Evolutionary conservation across 2,888 invertebrate species (phyloP), one percentile per base, ranked within the genome.

Genomic region (Saturnia pavonia): DNA sequence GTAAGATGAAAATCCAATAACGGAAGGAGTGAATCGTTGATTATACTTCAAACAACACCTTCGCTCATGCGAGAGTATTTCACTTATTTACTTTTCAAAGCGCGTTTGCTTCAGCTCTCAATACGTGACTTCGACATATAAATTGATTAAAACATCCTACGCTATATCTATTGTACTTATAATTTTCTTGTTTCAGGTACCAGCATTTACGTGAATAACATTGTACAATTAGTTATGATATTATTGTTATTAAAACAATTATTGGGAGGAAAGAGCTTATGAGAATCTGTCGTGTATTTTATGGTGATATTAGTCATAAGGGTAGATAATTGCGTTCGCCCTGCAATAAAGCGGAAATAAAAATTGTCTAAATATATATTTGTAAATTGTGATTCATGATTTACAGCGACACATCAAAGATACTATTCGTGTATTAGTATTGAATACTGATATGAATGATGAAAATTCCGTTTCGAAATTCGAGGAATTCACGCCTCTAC

Each of bases 231-330:
- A 82, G 73, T 83, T 72, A 77, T 81, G 75, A 77, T 85, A 74
- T 76, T 82, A 79, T 84, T 88, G 87, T 88, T 84, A 81, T 78
- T 85, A 73, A 84, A 78, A 77, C 78, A 84, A 85, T 85, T 91
- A 83, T 86, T 85, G 82, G 87, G 82, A 80, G 85, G 82, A 76
- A 80, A 79, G 89, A 92, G 91, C 90, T 93, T 93, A 93, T 93
- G 92, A 93, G 91, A 84, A 85, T 85, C 72, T 83, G 82, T 86
- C n/a, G 79, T 85, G 25, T 60, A 78, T 78, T 84, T 79, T 87
- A 75, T 83, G 85, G 92, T 92, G 92, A 92, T 92, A 93, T 83
- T 92, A 92, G 87, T 40, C 71, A 27, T 92, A 91, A 92, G 85
- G 83, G 83, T 91, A 91, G 86, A 85, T 90, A 88, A 82, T 80